These are phyloP conservation scores for Germaria angustata DNA, from an alignment of 2,888 invertebrate species.

Conservation along the genomic window DNA sequence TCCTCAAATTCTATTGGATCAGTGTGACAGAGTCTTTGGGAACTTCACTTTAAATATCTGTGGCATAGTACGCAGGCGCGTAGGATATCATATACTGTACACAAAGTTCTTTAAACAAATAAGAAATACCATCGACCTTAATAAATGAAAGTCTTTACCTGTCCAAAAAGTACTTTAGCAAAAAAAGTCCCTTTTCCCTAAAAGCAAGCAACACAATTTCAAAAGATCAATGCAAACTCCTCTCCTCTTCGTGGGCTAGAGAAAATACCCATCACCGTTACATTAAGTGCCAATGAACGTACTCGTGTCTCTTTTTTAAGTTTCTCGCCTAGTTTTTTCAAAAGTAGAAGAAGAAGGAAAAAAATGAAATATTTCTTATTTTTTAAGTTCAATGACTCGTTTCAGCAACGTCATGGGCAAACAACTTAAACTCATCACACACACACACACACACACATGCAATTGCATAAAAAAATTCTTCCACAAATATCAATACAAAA, in stretches of 20 bases:
- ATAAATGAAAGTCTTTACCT: no score
- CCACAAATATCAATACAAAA: constrained; percentile 18
- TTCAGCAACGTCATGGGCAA: constrained; percentile 76
- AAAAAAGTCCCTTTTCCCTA: background rate
- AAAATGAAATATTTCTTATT: constrained; percentile 57
- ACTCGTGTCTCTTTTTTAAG: constrained; percentile 57
- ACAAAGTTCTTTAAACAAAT: no score
- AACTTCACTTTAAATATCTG: no score
- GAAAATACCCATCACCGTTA: constrained; percentile 53
- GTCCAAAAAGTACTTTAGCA: background rate
- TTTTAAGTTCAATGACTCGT: constrained; percentile 77
- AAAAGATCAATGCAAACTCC: constrained; percentile 30
- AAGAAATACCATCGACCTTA: no score
- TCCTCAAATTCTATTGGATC: no score
- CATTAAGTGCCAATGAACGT: constrained; percentile 64
- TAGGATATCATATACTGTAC: no score
- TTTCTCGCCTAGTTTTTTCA: constrained; percentile 67
- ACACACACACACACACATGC: no score
- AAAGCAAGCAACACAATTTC: background rate
- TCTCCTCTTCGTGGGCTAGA: background rate
- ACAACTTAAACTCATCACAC: constrained; percentile 60
- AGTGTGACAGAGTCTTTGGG: no score
- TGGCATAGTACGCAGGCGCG: no score
- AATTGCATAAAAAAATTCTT: constrained; percentile 12
- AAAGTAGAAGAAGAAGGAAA: constrained; percentile 44